Base-by-base conservation (phyloP, 1,140 invertebrate genomes). In the Drosophila lini region DNA sequence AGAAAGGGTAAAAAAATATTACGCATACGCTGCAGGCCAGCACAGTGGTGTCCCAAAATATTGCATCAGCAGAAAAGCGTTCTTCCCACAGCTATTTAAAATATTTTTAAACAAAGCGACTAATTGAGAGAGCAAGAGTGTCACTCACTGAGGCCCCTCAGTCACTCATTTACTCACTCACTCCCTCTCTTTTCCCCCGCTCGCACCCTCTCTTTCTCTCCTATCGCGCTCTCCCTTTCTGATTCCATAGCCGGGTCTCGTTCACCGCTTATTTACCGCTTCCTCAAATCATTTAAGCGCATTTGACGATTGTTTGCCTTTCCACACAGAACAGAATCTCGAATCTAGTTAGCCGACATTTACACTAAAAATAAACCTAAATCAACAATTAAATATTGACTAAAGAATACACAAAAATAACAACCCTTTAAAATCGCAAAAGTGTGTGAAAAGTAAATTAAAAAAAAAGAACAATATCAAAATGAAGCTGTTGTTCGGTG, bases 251-350 rank as follows among this genome's bases (percentile, higher is more conserved):
- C 40, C 40, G 53, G 40, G 47, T 52, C 60, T 64, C 63, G 40
- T 67, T 78, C 32, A 57, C 68, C 67, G 74, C 74, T 88, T 88
- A 88, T 88, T 88, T 88, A 81, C 70, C 80, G 84, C 77, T 88
- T 89, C 84, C 84, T 88, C 84, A 80, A 90, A 82, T 73, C 74
- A 84, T 84, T 89, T 81, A 83, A 89, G 77, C 84, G 78, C 84
- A 88, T 88, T 88, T 84, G 62, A 80, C 77, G 77, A 78, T 78
- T 89, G 84, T 88, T 88, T 89, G 84, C 73, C 84, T 78, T 71
- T 75, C 81, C 69, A 58, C 55, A 81, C 84, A 88, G 84, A 88
- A 89, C 83, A 55, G 47, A 85, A 69, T 48, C 52, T 55, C 63
- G 67, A 65, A 70, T 50, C 59, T 74, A 45, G 69, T 53, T 61